Evolutionary conservation across 2,888 invertebrate species (phyloP).

Genomic region (Hirtodrosophila alboralis): DNA sequence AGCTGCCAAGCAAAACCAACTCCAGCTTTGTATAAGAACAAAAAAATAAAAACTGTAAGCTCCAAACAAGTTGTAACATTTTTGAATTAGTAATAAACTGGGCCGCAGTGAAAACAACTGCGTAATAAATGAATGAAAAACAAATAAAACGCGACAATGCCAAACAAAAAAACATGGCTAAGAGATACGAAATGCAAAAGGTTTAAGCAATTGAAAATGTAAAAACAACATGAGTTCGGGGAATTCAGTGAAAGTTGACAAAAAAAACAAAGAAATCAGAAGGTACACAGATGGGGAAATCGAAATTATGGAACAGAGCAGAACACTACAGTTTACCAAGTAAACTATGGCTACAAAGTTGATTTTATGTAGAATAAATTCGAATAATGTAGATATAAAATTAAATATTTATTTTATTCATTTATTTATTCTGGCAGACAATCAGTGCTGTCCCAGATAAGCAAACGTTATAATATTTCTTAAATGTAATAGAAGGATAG

Average conservation of each 20-base stretch:
- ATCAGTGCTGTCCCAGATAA: too few species aligned
- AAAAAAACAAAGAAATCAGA: conserved; percentile 32
- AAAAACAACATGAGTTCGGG: conserved; percentile 29
- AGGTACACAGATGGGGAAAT: background rate
- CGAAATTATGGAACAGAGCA: conserved; percentile 2
- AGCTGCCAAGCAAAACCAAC: conserved; percentile 20
- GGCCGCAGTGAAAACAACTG: conserved; percentile 47
- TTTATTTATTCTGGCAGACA: too few species aligned
- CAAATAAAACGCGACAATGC: conserved; percentile 54
- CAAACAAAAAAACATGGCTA: conserved; percentile 3
- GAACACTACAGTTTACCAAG: background rate
- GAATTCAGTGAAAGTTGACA: conserved; percentile 43
- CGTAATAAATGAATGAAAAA: conserved; percentile 72
- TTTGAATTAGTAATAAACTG: conserved; percentile 78
- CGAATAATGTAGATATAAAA: too few species aligned
- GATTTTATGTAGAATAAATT: too few species aligned
- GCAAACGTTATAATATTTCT: too few species aligned
- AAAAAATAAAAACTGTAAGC: conserved; percentile 23
- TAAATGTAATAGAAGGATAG: too few species aligned
- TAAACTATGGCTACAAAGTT: too few species aligned
- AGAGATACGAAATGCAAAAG: conserved; percentile 29
- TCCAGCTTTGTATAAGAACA: conserved; percentile 1
- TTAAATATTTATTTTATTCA: too few species aligned
- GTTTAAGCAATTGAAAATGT: conserved; percentile 46
- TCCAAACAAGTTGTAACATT: conserved; percentile 68